Conservation (phyloP, 2,888 invertebrate genomes). For the Sesia apiformis region DNA sequence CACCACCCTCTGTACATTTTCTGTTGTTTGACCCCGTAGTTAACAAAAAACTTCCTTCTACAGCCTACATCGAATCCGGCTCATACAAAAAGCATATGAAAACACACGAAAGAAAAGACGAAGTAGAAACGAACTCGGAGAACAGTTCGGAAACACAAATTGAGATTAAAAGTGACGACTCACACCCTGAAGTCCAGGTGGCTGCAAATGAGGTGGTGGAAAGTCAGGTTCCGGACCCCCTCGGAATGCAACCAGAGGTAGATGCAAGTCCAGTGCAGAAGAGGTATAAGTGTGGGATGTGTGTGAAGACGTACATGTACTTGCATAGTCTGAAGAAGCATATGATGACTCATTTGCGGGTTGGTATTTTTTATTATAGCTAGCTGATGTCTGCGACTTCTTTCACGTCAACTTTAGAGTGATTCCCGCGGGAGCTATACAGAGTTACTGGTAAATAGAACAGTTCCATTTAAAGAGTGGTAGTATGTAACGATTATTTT, state of each 20-base stretch:
- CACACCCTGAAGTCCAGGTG: background rate
- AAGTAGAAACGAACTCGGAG: conserved; percentile 26
- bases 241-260: conserved; percentile 1
- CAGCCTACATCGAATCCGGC: conserved; percentile 55
- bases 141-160: conserved; percentile 15
- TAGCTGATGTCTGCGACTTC: too few relatives aligned
- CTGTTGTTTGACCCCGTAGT: background rate
- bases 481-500: too few relatives aligned
- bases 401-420: too few relatives aligned
- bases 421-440: too few relatives aligned
- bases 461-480: too few relatives aligned
- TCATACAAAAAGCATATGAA: conserved; percentile 62
- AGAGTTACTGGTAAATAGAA: too few relatives aligned
- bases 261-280: conserved; percentile 21
- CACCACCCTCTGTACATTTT: too few relatives aligned
- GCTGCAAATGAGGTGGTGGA: background rate
- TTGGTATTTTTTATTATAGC: conserved; percentile 6
- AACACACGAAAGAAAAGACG: conserved; percentile 43
- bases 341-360: conserved; percentile 54
- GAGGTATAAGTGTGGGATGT: conserved; percentile 57
- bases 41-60: background rate
- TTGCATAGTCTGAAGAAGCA: conserved; percentile 66
- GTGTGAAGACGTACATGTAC: conserved; percentile 65
- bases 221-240: background rate
- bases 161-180: conserved; percentile 5